phyloP scores from a whole-genome alignment of 2,113 vertebrate species.

The Ceuthmochares aereus region DNA sequence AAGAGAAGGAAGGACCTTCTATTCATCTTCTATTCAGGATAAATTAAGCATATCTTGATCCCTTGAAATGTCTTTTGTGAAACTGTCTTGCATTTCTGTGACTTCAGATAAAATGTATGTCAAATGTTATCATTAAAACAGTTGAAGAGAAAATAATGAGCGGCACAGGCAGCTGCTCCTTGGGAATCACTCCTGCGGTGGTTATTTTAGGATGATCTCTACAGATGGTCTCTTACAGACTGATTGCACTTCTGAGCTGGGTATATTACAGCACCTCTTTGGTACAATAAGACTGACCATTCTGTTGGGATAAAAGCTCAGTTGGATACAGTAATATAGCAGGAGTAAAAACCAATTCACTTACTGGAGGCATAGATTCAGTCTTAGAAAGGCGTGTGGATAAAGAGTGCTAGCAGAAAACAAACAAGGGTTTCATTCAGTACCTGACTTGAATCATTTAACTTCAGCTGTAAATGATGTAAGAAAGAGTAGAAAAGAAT shows the following conservation, averaged over 20 bases:
- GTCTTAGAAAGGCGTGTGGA: background rate
- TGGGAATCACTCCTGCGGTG: background rate
- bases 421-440: background rate
- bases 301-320: conserved; percentile 14
- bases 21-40: conserved; percentile 5
- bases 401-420: background rate
- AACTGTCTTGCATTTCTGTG: background rate
- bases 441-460: background rate
- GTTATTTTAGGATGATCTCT: background rate
- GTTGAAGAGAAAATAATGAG: conserved; percentile 2
- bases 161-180: background rate
- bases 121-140: background rate
- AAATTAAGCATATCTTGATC: conserved; percentile 41
- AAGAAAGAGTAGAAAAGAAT: background rate
- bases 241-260: background rate
- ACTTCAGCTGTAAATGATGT: background rate
- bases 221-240: background rate
- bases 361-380: background rate
- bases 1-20: background rate
- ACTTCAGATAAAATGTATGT: conserved; percentile 25
- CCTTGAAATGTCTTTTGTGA: background rate
- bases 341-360: background rate
- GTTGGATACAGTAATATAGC: background rate
- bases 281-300: background rate
- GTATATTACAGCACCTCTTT: background rate